Conservation (phyloP, 92 coral and sea anemone species). For the Palythoa grandis region DNA sequence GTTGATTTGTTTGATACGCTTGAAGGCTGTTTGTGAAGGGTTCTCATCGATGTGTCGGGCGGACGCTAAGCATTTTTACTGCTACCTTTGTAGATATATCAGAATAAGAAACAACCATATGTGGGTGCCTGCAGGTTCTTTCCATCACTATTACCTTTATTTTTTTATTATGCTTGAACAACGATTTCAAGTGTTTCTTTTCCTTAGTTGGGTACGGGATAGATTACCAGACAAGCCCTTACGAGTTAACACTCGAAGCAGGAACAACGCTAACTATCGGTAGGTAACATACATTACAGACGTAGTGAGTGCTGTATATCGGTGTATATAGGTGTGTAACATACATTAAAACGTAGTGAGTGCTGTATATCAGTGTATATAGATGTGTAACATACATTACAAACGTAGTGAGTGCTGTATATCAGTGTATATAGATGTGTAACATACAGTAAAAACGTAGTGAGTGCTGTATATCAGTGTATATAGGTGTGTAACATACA, state of each 20-base stretch:
- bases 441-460: no score
- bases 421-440: constrained; percentile 34
- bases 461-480: not conserved
- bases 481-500: constrained; percentile 35
- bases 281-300: not conserved
- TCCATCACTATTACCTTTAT: not conserved
- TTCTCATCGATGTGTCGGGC: no score
- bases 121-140: no score
- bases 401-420: no score
- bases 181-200: not conserved
- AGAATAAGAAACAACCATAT: no score
- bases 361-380: not conserved
- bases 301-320: no score
- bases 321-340: constrained; percentile 27
- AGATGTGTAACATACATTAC: constrained; percentile 9
- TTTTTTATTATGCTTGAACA: no score
- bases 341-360: no score
- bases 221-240: constrained; percentile 3
- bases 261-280: constrained; percentile 56
- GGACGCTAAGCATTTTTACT: no score
- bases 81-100: no score
- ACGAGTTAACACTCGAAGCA: constrained; percentile 46
- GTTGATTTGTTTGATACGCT: no score
- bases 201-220: constrained; percentile 53
- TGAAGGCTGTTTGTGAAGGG: no score